A percentile compares a stretch with the other conserved stretches of the same genome.
Conservation (phyloP, 2,888 invertebrate genomes). For the Theretra japonica region DNA sequence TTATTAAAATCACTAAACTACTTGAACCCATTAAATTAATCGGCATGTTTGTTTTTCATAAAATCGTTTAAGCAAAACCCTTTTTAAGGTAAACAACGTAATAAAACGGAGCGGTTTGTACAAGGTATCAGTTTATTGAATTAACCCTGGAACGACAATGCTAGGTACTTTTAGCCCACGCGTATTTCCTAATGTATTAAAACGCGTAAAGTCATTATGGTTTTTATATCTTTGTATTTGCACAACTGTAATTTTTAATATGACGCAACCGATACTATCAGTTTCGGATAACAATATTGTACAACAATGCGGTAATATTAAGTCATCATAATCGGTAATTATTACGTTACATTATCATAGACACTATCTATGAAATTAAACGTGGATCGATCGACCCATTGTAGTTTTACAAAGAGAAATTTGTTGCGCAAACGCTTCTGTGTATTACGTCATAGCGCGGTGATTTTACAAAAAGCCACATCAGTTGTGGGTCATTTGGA, state of each 20-base stretch:
- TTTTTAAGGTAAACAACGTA: neutral
- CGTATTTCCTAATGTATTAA: neutral
- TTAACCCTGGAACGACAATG: conserved; percentile 10
- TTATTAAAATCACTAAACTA: too few relatives aligned
- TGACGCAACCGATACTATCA: neutral
- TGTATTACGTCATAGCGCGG: conserved; percentile 36
- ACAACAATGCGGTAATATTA: conserved; percentile 4
- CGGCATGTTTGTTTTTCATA: too few relatives aligned
- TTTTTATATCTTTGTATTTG: neutral
- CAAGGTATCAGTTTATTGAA: neutral
- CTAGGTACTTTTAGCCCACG: neutral
- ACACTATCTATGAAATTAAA: conserved; percentile 13
- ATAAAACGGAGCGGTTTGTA: neutral
- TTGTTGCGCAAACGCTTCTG: conserved; percentile 45
- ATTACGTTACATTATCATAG: conserved; percentile 5
- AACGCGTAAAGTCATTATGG: neutral
- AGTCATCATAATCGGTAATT: conserved; percentile 7
- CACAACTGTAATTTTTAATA: neutral
- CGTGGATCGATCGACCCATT: conserved; percentile 28
- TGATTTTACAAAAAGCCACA: conserved; percentile 37
- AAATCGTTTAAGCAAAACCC: neutral
- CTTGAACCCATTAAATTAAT: too few relatives aligned
- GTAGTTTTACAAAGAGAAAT: conserved; percentile 47
- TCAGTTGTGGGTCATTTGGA: conserved; percentile 36
- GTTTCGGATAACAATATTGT: neutral